Base-by-base conservation (phyloP, 2,797 vertebrate species). In the Benthosema pterotum region DNA sequence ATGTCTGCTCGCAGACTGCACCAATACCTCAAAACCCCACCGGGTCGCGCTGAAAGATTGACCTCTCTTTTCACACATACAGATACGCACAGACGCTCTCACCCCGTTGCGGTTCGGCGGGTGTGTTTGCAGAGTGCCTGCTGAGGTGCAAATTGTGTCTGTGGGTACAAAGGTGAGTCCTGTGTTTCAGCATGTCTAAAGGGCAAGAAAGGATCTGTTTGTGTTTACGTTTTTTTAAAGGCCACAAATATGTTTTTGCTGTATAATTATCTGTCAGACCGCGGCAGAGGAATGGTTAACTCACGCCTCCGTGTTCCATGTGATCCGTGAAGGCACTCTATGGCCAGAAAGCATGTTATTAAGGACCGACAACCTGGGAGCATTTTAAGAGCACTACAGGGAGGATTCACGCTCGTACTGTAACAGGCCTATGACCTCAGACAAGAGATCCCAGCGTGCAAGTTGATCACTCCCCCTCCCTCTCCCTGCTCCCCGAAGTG, bases 41-140 rank as follows among this genome's bases (percentile, higher is more conserved):
- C 56, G 65, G 71, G 72, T 49, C 38, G 48, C 61, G 64, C 51
- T 60, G 43, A 77, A 60, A 78, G 59, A 71, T 80, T 84, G 59
- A 67, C 59, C 73, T 74, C 73, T 74, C 69, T 75, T 71, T 74
- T 66, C 52, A 43, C 52, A 74, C 59, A 71, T 42, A 42, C 57
- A 54, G 14, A 62, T 18, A 50, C 16, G 50, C 48, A 9, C 56
- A 57, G 47, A 47, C 53, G 68, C 60, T 28, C 66, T 49, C 45
- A 55, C 52, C 32, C 32, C 63, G 43, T 57, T 65, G 57, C 6
- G 55, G 77, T 65, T 76, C 42, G 65, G 58, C 52, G 67, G 28
- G 59, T 76, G 55, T 88, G 79, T 87, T 85, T 86, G 72, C 43
- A 28, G 63, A 86, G 82, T 38, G 64, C 61, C 70, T 62, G 72